These are phyloP conservation scores for Pao palembangensis DNA, from an alignment of 2,113 vertebrate genomes.

Conservation along the genomic window DNA sequence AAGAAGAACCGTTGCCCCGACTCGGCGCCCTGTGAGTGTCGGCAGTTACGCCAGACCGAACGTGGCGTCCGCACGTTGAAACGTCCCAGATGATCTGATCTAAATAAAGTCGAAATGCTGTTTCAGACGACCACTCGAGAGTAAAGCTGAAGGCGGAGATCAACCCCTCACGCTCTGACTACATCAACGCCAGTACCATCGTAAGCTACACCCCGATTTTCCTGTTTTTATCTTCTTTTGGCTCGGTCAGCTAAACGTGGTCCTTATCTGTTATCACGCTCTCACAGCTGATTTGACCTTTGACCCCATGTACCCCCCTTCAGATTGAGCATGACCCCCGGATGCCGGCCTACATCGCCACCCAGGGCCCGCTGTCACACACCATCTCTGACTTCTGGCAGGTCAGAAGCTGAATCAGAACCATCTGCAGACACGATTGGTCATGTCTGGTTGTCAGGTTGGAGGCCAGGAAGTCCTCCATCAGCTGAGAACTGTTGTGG, in stretches of 20 bases:
- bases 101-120: neutral
- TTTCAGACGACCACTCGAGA: slow-evolving; percentile 87
- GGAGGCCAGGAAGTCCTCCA: too few relatives aligned
- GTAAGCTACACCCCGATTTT: slow-evolving; percentile 24
- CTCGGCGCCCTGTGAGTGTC: slow-evolving; percentile 88
- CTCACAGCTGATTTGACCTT: too few relatives aligned
- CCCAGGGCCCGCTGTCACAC: slow-evolving; percentile 92
- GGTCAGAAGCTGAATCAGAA: slow-evolving; percentile 63
- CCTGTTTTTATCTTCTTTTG: too few relatives aligned
- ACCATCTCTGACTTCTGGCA: slow-evolving; percentile 99
- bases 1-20: slow-evolving; percentile 93
- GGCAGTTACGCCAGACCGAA: neutral
- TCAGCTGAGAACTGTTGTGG: neutral
- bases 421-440: neutral
- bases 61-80: neutral
- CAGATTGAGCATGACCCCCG: slow-evolving; percentile 96
- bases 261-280: too few relatives aligned
- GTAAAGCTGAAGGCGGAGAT: slow-evolving; percentile 90
- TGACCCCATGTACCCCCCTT: neutral
- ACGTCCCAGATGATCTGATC: neutral
- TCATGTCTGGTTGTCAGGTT: too few relatives aligned
- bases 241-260: too few relatives aligned
- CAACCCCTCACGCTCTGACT: slow-evolving; percentile 89
- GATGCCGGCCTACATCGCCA: slow-evolving; percentile 97
- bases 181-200: slow-evolving; percentile 92